Evolutionary conservation across 1,140 invertebrate species (phyloP), one percentile per base, ranked within the genome.

Genomic region (Nasonia longicornis): DNA sequence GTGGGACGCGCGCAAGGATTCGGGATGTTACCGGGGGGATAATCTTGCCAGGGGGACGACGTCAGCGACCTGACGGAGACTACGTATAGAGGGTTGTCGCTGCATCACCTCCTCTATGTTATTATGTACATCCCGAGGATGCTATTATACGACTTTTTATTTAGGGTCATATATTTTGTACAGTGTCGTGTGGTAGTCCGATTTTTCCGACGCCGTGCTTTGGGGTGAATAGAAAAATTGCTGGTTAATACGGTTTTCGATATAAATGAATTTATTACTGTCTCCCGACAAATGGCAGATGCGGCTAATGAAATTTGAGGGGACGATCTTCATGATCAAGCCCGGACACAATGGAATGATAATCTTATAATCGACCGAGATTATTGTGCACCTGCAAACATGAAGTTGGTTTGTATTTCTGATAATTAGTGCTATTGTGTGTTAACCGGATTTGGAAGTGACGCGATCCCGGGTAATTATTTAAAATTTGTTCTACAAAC

Each of bases 291-390:
- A 81, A 77, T 48, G 80, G 3, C 75, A 63, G 73, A 22, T 71
- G 48, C 22, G 22, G 2, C 74, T 77, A 66, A 81, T 81, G 80
- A 77, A 81, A 77, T 63, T 81, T 77, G 26, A 69, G 72, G 52
- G 52, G 52, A 58, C 52, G 20, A 58, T 58, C 16, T 58, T 58
- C 16, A n/a, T 58, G 52, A 58, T 58, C 14, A 58, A 1, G 14
- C 45, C 10, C 6, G 16, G 2, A 6, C 20, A 16, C 52, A 58
- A 16, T 58, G 52, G n/a, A 58, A 7, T 58, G 52, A n/a, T 58
- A 58, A 58, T 58, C 52, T 58, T n/a, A n/a, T 58, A 58, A 58
- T 58, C 48, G 48, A 4, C 6, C 0, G 52, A 4, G 16, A n/a
- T 58, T 58, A 20, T 58, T n/a, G 20, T 58, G 20, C 20, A 58